A percentile compares a stretch with the other conserved stretches of the same genome.
Conservation (phyloP, 2,797 vertebrate genomes). For the Sorex maritimensis region DNA sequence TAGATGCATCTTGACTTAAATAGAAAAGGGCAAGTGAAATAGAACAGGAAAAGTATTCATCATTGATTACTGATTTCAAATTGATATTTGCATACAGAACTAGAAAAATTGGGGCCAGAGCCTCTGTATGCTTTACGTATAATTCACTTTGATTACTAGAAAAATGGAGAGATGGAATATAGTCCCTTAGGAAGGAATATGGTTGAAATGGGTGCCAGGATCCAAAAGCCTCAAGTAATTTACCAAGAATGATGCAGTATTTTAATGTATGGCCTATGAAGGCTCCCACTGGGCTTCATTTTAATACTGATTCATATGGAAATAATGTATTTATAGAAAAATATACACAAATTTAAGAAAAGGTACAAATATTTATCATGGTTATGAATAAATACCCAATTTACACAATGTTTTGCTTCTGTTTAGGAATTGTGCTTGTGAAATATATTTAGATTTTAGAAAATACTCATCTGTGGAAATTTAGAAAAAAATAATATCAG, state of each 20-base stretch:
- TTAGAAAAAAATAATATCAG: conserved; percentile 24
- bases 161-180: background rate
- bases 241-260: conserved; percentile 1
- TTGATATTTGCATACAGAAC: conserved; percentile 12
- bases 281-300: conserved; percentile 65
- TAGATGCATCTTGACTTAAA: conserved; percentile 18
- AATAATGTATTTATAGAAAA: conserved; percentile 56
- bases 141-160: background rate
- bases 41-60: background rate
- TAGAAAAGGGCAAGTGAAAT: background rate
- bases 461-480: conserved; percentile 49
- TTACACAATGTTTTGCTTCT: conserved; percentile 70
- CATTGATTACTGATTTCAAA: background rate
- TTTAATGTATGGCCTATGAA: conserved; percentile 43
- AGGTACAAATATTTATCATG: conserved; percentile 44
- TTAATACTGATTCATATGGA: conserved; percentile 67
- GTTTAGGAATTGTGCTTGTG: conserved; percentile 69
- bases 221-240: conserved; percentile 18
- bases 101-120: background rate
- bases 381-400: conserved; percentile 48
- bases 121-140: background rate
- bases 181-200: background rate
- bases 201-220: conserved; percentile 3
- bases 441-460: conserved; percentile 43
- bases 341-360: conserved; percentile 54